Base-by-base conservation (phyloP, 2,888 invertebrate species). In the Microdon myrmicae region DNA sequence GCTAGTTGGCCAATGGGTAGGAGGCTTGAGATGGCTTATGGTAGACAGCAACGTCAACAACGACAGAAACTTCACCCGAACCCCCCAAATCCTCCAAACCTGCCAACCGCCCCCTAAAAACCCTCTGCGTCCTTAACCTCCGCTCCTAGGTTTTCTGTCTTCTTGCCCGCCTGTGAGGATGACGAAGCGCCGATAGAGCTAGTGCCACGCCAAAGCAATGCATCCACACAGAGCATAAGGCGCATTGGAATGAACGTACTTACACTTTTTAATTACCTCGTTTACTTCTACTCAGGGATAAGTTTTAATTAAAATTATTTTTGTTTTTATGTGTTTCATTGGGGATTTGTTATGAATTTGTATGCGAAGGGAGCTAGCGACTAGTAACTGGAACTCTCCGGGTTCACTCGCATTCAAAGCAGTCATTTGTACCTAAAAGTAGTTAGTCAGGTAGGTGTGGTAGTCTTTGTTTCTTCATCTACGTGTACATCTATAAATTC, bases 251-350 rank as follows among this genome's bases (percentile, higher is more conserved):
- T 68, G 58, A 29, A 54, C 56, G 67, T 68, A 69, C 67, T 67
- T 67, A 68, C 68, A 67, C 58, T 67, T 70, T 70, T 71, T 71
- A 71, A 71, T 71, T 71, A 70, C 69, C 71, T 70, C 69, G 71
- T 67, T 71, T 68, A 66, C 58, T 68, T 59, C 55, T 68, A 60
- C 55, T 54, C 68, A 72, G 69, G 69, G 70, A 73, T 71, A 73
- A 74, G 72, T 76, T 77, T 77, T 77, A 78, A 78, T 77, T 78
- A 78, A 78, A 78, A 78, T 71, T 70, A 70, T 71, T 71, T 66
- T 67, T 67, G 47, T 53, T 61, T 61, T 67, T 61, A 55, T 66
- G 41, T 53, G 58, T 58, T 54, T 43, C 58, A 53, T 53, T 58
- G 66, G 43, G 59, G 66, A 66, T 66, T 66, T 66, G 66, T 66